phyloP scores from a whole-genome alignment of 2,888 invertebrate species.

The Perizoma flavofasciatum region DNA sequence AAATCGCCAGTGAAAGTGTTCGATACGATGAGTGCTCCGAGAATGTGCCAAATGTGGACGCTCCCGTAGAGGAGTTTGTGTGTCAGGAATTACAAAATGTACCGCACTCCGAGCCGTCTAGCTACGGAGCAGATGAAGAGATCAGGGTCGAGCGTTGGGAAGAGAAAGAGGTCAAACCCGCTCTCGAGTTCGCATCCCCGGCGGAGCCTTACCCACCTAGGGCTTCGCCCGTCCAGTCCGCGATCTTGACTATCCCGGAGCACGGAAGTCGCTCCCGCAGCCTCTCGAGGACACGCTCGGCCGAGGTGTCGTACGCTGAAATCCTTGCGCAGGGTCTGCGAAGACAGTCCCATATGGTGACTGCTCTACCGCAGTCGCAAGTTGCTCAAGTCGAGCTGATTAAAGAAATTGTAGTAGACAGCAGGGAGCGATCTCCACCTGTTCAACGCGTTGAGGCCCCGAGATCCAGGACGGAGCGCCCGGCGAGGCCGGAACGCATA shows the following conservation, averaged over 20 bases:
- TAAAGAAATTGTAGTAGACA: conserved; percentile 65
- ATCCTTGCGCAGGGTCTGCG: conserved; percentile 87
- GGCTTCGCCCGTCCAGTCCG: conserved; percentile 20
- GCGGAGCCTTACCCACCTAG: conserved; percentile 1
- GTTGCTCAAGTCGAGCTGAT: conserved; percentile 69
- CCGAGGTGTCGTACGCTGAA: conserved; percentile 89
- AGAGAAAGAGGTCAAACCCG: conserved; percentile 39
- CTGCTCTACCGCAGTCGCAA: conserved; percentile 66
- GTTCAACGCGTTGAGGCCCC: conserved; percentile 44
- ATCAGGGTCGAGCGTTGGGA: conserved; percentile 44
- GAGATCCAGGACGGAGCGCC: conserved; percentile 29
- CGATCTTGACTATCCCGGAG: conserved; percentile 45
- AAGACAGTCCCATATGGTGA: conserved; percentile 57
- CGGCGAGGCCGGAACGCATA: conserved; percentile 43
- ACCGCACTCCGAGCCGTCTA: conserved; percentile 29
- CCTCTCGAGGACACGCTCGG: conserved; percentile 69
- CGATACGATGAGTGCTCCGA: conserved; percentile 52
- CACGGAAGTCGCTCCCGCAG: conserved; percentile 55
- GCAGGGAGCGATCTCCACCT: conserved; percentile 54
- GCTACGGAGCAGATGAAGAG: conserved; percentile 37
- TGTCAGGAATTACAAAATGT: conserved; percentile 22
- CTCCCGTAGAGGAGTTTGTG: conserved; percentile 36
- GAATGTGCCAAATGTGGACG: conserved; percentile 20
- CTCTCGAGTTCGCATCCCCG: conserved; percentile 11
- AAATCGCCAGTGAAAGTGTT: conserved; percentile 69